Percentiles rank a stretch among this genome's conserved stretches.
Conservation (phyloP, 2,113 vertebrate genomes). For the Triplophysa dalaica region DNA sequence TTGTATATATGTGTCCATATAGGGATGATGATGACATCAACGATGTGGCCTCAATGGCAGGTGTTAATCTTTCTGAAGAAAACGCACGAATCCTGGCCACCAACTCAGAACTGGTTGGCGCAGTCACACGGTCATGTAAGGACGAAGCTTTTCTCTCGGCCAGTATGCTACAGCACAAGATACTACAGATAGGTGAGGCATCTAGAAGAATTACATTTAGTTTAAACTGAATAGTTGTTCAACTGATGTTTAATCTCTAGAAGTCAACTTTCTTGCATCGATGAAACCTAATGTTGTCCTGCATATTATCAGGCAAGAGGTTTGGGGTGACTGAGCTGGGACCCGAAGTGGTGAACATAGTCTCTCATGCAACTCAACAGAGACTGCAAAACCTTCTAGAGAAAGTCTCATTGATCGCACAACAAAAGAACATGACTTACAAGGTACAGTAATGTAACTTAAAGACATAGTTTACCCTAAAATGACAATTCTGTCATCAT, state of each 20-base stretch:
- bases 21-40: slow-evolving; percentile 98
- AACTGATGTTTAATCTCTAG: too few species aligned
- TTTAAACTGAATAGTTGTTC: too few species aligned
- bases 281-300: neutral
- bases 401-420: slow-evolving; percentile 89
- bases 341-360: slow-evolving; percentile 86
- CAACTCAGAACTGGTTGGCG: slow-evolving; percentile 91
- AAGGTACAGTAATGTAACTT: slow-evolving; percentile 71
- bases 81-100: slow-evolving; percentile 93
- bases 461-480: too few species aligned
- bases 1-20: slow-evolving; percentile 12
- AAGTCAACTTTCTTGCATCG: neutral
- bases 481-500: too few species aligned
- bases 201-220: too few species aligned
- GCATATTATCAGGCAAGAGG: slow-evolving; percentile 77
- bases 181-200: slow-evolving; percentile 88
- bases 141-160: slow-evolving; percentile 91
- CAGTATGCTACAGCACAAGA: slow-evolving; percentile 83
- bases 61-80: slow-evolving; percentile 94
- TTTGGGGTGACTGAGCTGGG: slow-evolving; percentile 89
- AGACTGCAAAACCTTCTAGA: slow-evolving; percentile 89
- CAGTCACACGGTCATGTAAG: slow-evolving; percentile 91
- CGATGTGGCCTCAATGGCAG: slow-evolving; percentile 96
- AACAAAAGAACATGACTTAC: slow-evolving; percentile 89
- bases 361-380: slow-evolving; percentile 93